Evolutionary conservation across 2,888 invertebrate genomes (phyloP), one percentile per base, ranked within the genome.

Genomic region (Apotomis capreana): DNA sequence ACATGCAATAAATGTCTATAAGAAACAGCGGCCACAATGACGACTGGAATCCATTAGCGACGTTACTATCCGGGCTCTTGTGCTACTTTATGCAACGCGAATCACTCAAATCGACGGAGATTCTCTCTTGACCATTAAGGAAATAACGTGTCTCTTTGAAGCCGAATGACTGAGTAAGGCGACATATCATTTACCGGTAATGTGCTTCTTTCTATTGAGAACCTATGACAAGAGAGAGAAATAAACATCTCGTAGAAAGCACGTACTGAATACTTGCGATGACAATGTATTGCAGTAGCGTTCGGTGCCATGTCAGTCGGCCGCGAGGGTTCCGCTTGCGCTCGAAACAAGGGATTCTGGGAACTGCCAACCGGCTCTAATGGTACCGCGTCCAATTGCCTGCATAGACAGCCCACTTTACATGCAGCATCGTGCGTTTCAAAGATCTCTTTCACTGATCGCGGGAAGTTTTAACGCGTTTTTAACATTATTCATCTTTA

Each of bases 261-360:
- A 72, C 68, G 72, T 63, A 68, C 72, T 72, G 72, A 72, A 72
- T 72, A 72, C 63, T 68, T 68, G 13, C 58, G 63, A 70, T 72
- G 70, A 74, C 72, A 72, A 70, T 63, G 54, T 67, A 65, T 68
- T 61, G 70, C 46, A 59, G 67, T 69, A 67, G 67, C 68, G 74
- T 72, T 75, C 78, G 76, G 75, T 81, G 83, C 79, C 80, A 82
- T 89, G 90, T 91, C 87, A 91, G 89, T 90, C 84, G 89, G 89
- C 79, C 90, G 81, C 76, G 76, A 75, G 74, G 83, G 85, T 84
- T 89, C 92, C 92, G 90, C 83, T 77, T 90, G 88, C 78, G 81
- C 87, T 85, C 86, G 78, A 86, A 87, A 79, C 78, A 77, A 79
- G 77, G 78, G 78, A 83, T 88, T 88, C 88, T 76, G 80, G 76